These are phyloP conservation scores for Stylophora pistillata DNA, from an alignment of 64 coral and sea anemone species.

Conservation along the genomic window DNA sequence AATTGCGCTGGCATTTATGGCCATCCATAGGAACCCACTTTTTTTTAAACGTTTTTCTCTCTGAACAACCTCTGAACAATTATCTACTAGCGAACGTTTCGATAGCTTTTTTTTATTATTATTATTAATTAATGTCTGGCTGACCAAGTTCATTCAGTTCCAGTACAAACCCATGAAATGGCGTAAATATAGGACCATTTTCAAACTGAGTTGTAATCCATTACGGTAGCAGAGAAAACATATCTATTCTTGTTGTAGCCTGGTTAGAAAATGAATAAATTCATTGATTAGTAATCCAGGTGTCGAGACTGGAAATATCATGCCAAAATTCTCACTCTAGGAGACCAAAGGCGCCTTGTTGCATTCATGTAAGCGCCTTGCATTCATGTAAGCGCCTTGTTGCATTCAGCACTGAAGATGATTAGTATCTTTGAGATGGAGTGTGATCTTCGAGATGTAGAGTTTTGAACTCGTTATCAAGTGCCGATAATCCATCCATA, in stretches of 20 bases:
- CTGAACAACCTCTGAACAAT: neutral
- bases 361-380: no score
- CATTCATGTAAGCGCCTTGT: no score
- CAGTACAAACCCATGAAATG: neutral
- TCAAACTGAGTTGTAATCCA: neutral
- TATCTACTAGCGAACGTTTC: neutral
- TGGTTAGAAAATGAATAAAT: neutral
- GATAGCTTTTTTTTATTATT: neutral
- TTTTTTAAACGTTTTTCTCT: neutral
- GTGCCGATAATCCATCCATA: no score
- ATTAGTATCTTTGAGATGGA: no score
- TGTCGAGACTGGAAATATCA: neutral
- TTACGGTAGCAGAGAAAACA: neutral
- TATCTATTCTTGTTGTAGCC: neutral
- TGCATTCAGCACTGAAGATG: no score
- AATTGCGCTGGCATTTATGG: neutral
- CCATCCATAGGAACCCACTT: neutral
- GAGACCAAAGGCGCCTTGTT: no score
- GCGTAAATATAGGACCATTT: neutral
- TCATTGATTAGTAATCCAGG: neutral
- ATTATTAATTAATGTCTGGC: neutral
- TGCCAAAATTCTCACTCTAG: no score
- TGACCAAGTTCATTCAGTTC: neutral
- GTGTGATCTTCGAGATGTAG: no score
- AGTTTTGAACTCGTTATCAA: no score